Conservation (phyloP, 2,888 invertebrate genomes). For the Acleris sparsana region DNA sequence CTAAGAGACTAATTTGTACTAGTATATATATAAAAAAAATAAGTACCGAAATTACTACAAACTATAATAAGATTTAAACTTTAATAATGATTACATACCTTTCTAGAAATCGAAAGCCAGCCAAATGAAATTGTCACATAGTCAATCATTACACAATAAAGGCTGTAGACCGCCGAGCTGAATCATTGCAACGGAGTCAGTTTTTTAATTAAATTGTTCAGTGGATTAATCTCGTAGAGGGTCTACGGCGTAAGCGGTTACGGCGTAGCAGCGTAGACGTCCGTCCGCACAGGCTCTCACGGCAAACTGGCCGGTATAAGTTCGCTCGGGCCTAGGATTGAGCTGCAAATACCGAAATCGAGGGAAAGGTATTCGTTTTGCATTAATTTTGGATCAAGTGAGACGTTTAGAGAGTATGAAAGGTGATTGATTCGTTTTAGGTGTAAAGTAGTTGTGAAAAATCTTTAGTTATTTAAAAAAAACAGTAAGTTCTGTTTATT, state of each 20-base stretch:
- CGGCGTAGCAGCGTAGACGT: constrained; percentile 62
- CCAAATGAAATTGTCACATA: constrained; percentile 14
- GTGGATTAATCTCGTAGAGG: constrained; percentile 43
- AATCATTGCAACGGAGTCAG: constrained; percentile 39
- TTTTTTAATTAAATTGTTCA: constrained; percentile 46
- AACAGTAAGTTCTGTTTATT: too few species aligned
- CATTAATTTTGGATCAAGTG: constrained; percentile 29
- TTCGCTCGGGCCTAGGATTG: constrained; percentile 26
- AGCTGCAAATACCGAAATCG: constrained; percentile 21
- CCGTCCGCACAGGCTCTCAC: constrained; percentile 52
- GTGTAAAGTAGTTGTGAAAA: too few species aligned
- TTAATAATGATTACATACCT: constrained; percentile 4
- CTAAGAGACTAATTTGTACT: too few species aligned
- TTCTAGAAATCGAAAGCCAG: constrained; percentile 1
- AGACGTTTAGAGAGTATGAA: constrained; percentile 28
- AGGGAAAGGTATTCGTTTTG: constrained; percentile 31
- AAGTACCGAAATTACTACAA: too few species aligned
- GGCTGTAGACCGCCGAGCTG: constrained; percentile 21
- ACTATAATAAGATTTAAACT: too few species aligned
- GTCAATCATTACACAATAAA: constrained; percentile 19
- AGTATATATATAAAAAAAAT: too few species aligned
- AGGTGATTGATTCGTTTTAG: constrained; percentile 26
- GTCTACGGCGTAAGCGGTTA: constrained; percentile 42
- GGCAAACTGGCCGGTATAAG: constrained; percentile 53
- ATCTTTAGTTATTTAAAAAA: too few species aligned